A percentile compares a stretch with the other conserved stretches of the same genome.
These are phyloP conservation scores for Strigops habroptila DNA, from an alignment of 2,113 vertebrate species.

Conservation along the genomic window DNA sequence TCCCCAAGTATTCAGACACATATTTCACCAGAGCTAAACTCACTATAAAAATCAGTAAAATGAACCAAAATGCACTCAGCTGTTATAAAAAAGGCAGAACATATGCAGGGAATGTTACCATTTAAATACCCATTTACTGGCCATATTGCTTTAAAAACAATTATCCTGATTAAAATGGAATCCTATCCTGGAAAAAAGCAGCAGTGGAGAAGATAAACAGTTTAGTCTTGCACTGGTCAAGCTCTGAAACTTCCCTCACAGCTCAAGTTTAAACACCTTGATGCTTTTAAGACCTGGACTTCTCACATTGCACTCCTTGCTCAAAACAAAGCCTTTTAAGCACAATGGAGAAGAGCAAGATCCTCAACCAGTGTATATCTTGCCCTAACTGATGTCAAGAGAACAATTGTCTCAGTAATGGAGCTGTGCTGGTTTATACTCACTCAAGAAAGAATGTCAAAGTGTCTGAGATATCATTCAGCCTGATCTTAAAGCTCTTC, in stretches of 20 bases:
- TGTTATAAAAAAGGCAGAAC: neutral
- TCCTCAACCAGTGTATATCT: neutral
- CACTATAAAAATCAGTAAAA: neutral
- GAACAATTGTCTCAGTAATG: neutral
- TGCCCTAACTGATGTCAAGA: neutral
- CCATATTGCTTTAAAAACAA: neutral
- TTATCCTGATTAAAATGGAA: neutral
- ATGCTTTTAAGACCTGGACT: constrained; percentile 30
- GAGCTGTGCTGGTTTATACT: neutral
- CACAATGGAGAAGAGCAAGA: constrained; percentile 21
- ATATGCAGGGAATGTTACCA: neutral
- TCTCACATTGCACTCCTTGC: constrained; percentile 31
- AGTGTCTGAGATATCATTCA: neutral
- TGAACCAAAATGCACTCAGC: neutral
- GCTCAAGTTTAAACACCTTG: constrained; percentile 56
- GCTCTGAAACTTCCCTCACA: neutral
- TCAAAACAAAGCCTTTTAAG: constrained; percentile 66
- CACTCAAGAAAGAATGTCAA: rapidly evolving
- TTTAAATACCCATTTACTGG: neutral
- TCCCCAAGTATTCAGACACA: neutral
- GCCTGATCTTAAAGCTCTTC: neutral
- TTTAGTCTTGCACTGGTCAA: constrained; percentile 36
- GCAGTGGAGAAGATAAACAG: constrained; percentile 33
- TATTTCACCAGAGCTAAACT: neutral
- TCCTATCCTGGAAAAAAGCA: neutral